These are phyloP conservation scores for Hirtodrosophila alboralis DNA, from an alignment of 2,888 invertebrate genomes.

Conservation along the genomic window DNA sequence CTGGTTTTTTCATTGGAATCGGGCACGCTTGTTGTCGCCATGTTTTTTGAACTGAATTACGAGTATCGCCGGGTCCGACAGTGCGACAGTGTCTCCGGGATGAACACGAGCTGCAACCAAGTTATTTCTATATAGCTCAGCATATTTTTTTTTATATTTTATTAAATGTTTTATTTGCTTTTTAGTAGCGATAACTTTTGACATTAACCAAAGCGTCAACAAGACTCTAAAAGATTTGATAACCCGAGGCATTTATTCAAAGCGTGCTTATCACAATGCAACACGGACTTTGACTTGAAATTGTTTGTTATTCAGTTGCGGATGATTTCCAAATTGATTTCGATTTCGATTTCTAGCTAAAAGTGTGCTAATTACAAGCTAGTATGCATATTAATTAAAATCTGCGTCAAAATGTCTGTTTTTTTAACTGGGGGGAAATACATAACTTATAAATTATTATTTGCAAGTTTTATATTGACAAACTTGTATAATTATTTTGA, in stretches of 20 bases:
- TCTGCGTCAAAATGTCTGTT: too few relatives aligned
- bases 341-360: conserved; percentile 6
- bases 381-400: too few relatives aligned
- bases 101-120: conserved; percentile 43
- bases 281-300: conserved; percentile 53
- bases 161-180: conserved; percentile 37
- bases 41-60: conserved; percentile 65
- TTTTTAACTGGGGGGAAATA: too few relatives aligned
- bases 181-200: conserved; percentile 61
- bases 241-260: conserved; percentile 37
- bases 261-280: conserved; percentile 51
- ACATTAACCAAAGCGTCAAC: conserved; percentile 46
- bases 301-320: too few relatives aligned
- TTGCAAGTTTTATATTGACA: too few relatives aligned
- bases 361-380: conserved; percentile 2
- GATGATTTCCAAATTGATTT: conserved; percentile 4
- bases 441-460: too few relatives aligned
- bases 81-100: conserved; percentile 1
- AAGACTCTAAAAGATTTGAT: conserved; percentile 24
- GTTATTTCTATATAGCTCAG: conserved; percentile 30
- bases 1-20: conserved; percentile 66
- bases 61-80: too few relatives aligned
- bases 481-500: too few relatives aligned
- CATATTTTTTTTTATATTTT: conserved; percentile 24
- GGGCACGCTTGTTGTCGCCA: conserved; percentile 78